Base-by-base conservation (phyloP, 2,888 invertebrate species). In the Eurytoma californica region DNA sequence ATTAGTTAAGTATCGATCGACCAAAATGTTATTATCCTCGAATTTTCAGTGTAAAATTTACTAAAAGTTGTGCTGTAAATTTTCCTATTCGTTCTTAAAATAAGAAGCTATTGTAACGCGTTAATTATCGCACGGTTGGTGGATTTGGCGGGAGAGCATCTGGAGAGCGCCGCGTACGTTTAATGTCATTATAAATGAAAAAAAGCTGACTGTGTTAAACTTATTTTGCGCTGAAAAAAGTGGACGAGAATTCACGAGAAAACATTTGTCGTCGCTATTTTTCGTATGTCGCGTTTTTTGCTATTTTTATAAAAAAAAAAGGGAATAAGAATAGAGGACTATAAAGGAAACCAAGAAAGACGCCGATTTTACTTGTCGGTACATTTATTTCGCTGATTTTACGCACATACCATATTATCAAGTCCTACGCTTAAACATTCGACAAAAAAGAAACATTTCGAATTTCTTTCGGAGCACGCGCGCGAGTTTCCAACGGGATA, bases 241-340 rank as follows among this genome's bases (percentile, higher is more conserved):
- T 67, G 57, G 61, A 76, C 75, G 75, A 73, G 65, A 13, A 69
- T 69, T 69, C 73, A 58, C 49, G 70, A 30, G 51, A 39, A 67
- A 67, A 74, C 30, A 60, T 53, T 77, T 47, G 53, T 76, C 72
- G 60, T 67, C 69, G 58, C 68, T 77, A 73, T 77, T 77, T 77
- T 73, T 80, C 63, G 70, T 75, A 69, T 68, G 47, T 75, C 78
- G 77, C 70, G 74, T 77, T 78, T 80, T 24, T 77, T 80, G 78
- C 80, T 80, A 80, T 80, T 80, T 80, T 80, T 80, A 80, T 80
- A 80, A 80, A 68, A 74, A 68, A 74, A 60, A 67, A 65, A 65
- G 28, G 28, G 30, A 66, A 74, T 39, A 39, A 39, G 39, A 39
- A 39, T 39, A 39, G 39, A 39, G 7, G 7, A 39, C 39, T 39